These are phyloP conservation scores for Lysiphlebus fabarum DNA, from an alignment of 1,140 invertebrate species.

Conservation along the genomic window DNA sequence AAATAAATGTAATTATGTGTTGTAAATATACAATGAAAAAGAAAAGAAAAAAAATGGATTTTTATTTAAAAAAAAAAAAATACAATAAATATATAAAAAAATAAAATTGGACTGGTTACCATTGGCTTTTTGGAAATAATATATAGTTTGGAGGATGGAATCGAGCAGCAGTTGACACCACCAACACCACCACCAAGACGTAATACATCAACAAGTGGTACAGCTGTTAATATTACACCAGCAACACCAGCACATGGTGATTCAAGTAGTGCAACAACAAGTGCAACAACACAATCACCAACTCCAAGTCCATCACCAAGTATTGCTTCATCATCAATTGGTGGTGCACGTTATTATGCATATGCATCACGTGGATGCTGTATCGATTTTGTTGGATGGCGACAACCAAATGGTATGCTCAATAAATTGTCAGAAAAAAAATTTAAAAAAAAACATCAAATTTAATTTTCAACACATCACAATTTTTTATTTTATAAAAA, in stretches of 20 bases:
- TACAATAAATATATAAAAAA: constrained; percentile 4
- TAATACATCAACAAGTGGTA: constrained; percentile 31
- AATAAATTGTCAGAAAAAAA: constrained; percentile 15
- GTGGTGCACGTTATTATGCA: constrained; percentile 44
- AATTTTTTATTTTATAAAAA: no score
- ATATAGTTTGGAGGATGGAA: constrained; percentile 57
- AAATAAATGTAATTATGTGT: no score
- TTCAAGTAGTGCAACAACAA: constrained; percentile 24
- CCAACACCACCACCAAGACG: constrained; percentile 53
- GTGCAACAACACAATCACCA: constrained; percentile 18
- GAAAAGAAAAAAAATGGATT: no score
- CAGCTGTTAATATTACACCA: constrained; percentile 32
- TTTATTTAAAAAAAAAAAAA: no score
- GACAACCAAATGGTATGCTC: constrained; percentile 49
- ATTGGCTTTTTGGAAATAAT: constrained; percentile 16
- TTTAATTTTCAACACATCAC: no score
- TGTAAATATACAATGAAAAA: no score
- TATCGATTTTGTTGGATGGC: constrained; percentile 51
- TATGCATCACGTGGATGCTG: constrained; percentile 49
- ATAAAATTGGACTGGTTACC: constrained; percentile 13
- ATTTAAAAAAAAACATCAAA: background rate
- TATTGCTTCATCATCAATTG: constrained; percentile 44
- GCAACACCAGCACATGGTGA: constrained; percentile 26
- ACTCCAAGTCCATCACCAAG: constrained; percentile 38
- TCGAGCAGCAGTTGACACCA: constrained; percentile 57